Evolutionary conservation across 2,797 vertebrate species (phyloP), one percentile per base, ranked within the genome.

Genomic region (Hoplostethus mediterraneus): DNA sequence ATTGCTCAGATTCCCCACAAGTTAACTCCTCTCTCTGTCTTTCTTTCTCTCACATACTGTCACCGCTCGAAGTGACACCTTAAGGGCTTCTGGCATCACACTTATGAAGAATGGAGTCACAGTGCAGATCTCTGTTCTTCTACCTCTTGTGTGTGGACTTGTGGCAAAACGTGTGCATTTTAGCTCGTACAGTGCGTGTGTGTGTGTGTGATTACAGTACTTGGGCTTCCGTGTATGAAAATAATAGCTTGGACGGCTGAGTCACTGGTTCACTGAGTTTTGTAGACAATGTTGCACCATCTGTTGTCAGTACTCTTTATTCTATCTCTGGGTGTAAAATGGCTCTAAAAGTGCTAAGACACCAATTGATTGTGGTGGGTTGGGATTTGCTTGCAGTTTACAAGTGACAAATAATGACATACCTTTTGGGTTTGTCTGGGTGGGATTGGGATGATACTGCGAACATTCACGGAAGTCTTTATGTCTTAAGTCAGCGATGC

Each of bases 31-130:
- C 68, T 82, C 59, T 82, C 58, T 85, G 66, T 86, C 17, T 71
- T 12, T 67, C 57, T 28, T 28, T 28, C 45, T 83, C 31, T 73
- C 60, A 80, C 38, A 52, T 45, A 74, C 71, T 77, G 71, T 88
- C 81, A 69, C 87, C 48, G 75, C 79, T 77, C 95, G 81, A 90
- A 92, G 94, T 94, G 94, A 87, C 91, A 85, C 82, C 38, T 85
- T 60, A 64, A 83, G 95, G 95, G 93, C 95, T 96, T 99, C 97
- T 97, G 98, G 96, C 97, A 98, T 98, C 96, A 98, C 97, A 96
- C 95, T 96, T 94, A 85, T 90, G 94, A 96, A 94, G 25, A 91
- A 94, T 97, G 96, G 96, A 93, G 94, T 97, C 96, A 96, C 97
- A 97, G 97, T 99, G 98, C 97, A 99, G 97, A 96, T 95, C 93